Base-by-base conservation (phyloP, 1,140 invertebrate species). In the Heliconius hermathena region DNA sequence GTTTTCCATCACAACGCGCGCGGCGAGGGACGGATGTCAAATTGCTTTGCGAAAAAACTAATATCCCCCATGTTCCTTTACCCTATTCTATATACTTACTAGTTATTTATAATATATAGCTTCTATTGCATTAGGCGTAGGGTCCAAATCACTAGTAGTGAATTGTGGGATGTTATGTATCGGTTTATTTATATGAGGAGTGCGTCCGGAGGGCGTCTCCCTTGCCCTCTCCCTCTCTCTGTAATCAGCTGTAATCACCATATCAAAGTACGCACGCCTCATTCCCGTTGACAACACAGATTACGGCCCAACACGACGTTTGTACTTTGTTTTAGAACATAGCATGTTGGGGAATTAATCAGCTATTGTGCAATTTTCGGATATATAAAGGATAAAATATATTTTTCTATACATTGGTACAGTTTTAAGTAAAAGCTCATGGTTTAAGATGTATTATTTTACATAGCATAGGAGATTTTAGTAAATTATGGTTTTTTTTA, bases 191-290 rank as follows among this genome's bases (percentile, higher is more conserved):
- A 89, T 93, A 92, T 91, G 90, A 87, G 87, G 91, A 90, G 87
- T 91, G 91, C 89, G 91, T 93, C 83, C 81, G 83, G 87, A 87
- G 92, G 89, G 91, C 83, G 81, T 81, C 83, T 84, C 85, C 81
- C 81, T 78, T 22, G 81, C 83, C 83, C 83, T 85, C 88, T 84
- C 88, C 91, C 91, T 90, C 90, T 36, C 36, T 41, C 60, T 41
- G 71, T 94, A 94, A 94, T 94, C 92, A 94, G 91, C 84, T 92
- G 87, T 94, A 94, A 94, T 94, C 93, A 94, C 91, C 93, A 94
- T 94, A 94, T 94, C 93, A 94, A 94, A 94, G 91, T 91, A 92
- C 91, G 90, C 87, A 92, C 88, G 87, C 90, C 90, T 90, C 91
- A 91, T 93, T 91, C 88, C 84, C 87, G 87, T 83, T 90, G 90